phyloP scores from a whole-genome alignment of 2,797 vertebrate species.

The Nasua narica region DNA sequence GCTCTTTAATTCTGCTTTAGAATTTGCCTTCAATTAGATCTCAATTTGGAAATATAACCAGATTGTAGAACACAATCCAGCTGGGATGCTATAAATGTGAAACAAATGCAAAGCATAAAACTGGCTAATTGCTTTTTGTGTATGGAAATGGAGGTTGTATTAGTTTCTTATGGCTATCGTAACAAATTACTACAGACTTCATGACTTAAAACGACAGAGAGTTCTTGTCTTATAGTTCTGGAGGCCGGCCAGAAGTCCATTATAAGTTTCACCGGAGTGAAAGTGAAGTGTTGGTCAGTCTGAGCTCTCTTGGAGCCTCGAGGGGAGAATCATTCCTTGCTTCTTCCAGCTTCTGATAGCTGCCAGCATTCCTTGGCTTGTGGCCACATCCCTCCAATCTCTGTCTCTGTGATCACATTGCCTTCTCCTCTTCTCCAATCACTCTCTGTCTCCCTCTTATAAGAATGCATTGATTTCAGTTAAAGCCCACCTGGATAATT shows the following conservation, averaged over 20 bases:
- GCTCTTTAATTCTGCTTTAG: neutral
- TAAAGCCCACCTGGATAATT: neutral
- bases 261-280: neutral
- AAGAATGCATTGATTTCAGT: neutral
- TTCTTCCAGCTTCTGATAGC: neutral
- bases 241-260: neutral
- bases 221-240: neutral
- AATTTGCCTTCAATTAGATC: neutral
- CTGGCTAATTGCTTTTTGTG: neutral
- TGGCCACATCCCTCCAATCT: neutral
- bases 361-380: neutral
- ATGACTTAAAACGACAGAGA: neutral
- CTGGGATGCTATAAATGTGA: neutral
- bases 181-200: neutral
- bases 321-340: neutral
- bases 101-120: neutral
- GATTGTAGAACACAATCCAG: neutral
- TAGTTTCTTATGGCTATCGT: neutral
- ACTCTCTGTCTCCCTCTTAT: neutral
- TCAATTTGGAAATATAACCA: neutral
- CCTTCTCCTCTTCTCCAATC: neutral
- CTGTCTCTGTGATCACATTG: neutral
- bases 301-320: fast-evolving
- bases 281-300: neutral
- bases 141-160: neutral